Conservation (phyloP, 1,140 invertebrate species). For the Ctenoplectra terminalis region DNA sequence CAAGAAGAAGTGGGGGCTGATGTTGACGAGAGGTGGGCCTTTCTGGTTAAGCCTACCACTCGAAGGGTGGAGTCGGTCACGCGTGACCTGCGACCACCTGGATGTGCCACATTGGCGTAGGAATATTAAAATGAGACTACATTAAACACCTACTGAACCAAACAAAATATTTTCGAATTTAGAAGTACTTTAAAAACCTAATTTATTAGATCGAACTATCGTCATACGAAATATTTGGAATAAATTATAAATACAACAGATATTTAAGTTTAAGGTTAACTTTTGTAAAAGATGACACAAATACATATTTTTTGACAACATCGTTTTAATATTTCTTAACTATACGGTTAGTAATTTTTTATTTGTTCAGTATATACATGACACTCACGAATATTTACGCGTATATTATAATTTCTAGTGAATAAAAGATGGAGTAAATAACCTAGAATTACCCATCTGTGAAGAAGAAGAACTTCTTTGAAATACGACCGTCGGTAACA, state of each 20-base stretch:
- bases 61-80: conserved; percentile 72
- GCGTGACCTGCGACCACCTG: conserved; percentile 59
- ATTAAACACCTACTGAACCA: background rate
- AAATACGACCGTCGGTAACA: background rate
- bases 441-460: background rate
- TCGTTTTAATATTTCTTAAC: no score
- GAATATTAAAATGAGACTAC: background rate
- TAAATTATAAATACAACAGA: no score
- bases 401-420: background rate
- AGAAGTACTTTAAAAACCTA: background rate
- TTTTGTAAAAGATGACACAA: no score
- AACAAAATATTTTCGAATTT: background rate
- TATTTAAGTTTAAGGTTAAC: no score
- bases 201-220: no score
- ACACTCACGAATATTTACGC: background rate
- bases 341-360: no score
- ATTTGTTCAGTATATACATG: no score
- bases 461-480: background rate
- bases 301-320: no score
- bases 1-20: conserved; percentile 60
- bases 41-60: conserved; percentile 66
- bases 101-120: conserved; percentile 65
- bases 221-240: no score
- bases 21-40: conserved; percentile 68
- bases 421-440: background rate